Base-by-base conservation (phyloP, 2,113 vertebrate species). In the Pseudois nayaur region DNA sequence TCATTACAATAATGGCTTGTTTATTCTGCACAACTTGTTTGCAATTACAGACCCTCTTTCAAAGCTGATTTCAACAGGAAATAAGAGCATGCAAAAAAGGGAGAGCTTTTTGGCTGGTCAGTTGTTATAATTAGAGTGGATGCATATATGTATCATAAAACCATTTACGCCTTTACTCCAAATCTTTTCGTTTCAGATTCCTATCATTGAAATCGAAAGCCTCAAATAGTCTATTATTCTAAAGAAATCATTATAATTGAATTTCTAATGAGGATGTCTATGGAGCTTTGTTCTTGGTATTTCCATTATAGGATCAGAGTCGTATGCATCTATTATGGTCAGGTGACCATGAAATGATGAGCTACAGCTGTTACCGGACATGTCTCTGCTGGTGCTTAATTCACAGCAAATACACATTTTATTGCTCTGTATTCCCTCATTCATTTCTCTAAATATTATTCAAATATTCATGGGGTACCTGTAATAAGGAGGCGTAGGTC, bases 11-110 rank as follows among this genome's bases (percentile, higher is more conserved):
- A 98, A 92, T 93, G 92, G 87, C 94, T 98, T 90, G 82, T 96
- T 98, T 98, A 95, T 98, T 96, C 96, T 96, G 97, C 64, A 91
- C 83, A 97, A 90, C 94, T 98, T 97, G 93, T 87, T 98, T 97
- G 97, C 87, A 67, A 23, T 98, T 96, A 84, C 21, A 48, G 50
- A 64, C 52, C 78, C 83, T 82, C 27, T 95, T 98, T 98, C 71
- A 90, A 95, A 96, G 89, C 16, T 0, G 0, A 82, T 97, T 98
- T 92, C 64, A 83, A 96, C 81, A 95, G 86, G 5, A 27, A 97
- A 95, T 87, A 96, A 94, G 83, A 95, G 71, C 3, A n/a, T 40
- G 29, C n/a, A 88, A 81, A 31, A 55, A 83, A 60, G 3, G 4
- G 48, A 57, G 13, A 40, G 54, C 52, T 97, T 48, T 94, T 74